Evolutionary conservation across 92 coral and sea anemone genomes (phyloP).

Genomic region (Epizoanthus illoricatus): DNA sequence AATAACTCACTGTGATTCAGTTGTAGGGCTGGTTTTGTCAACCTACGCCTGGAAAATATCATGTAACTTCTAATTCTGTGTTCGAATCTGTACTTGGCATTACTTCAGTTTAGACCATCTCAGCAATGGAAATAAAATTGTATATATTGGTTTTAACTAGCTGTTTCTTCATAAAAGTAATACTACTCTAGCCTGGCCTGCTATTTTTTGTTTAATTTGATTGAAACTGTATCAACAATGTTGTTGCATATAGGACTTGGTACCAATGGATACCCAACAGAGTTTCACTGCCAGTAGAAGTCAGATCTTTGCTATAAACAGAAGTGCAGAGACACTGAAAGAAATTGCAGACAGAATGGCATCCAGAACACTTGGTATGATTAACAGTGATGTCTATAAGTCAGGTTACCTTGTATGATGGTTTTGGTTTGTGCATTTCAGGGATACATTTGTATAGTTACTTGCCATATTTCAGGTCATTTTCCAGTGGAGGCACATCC

Average conservation of each 20-base stretch:
- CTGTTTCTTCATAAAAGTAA: too few relatives aligned
- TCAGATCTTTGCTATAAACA: slow-evolving; percentile 81
- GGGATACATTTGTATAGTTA: too few relatives aligned
- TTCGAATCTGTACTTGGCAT: slow-evolving; percentile 46
- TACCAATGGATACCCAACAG: slow-evolving; percentile 89
- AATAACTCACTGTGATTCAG: too few relatives aligned
- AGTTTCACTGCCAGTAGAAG: slow-evolving; percentile 81
- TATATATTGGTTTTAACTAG: too few relatives aligned
- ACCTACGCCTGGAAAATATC: slow-evolving; percentile 34
- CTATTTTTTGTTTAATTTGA: too few relatives aligned
- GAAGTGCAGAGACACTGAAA: slow-evolving; percentile 76
- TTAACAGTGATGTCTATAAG: not conserved
- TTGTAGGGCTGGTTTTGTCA: slow-evolving; percentile 38
- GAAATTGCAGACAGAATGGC: slow-evolving; percentile 88
- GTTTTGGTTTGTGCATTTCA: too few relatives aligned
- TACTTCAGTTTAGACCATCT: slow-evolving; percentile 4
- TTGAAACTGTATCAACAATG: too few relatives aligned
- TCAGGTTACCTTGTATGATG: too few relatives aligned
- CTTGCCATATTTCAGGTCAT: too few relatives aligned
- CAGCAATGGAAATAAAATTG: not conserved
- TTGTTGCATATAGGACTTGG: slow-evolving; percentile 67
- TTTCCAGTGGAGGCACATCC: too few relatives aligned
- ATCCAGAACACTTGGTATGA: slow-evolving; percentile 79
- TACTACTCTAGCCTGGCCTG: too few relatives aligned
- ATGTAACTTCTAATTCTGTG: slow-evolving; percentile 20